A percentile compares a stretch with the other conserved stretches of the same genome.
These are phyloP conservation scores for Lasioglossum morio DNA, from an alignment of 2,888 invertebrate species.

Conservation along the genomic window DNA sequence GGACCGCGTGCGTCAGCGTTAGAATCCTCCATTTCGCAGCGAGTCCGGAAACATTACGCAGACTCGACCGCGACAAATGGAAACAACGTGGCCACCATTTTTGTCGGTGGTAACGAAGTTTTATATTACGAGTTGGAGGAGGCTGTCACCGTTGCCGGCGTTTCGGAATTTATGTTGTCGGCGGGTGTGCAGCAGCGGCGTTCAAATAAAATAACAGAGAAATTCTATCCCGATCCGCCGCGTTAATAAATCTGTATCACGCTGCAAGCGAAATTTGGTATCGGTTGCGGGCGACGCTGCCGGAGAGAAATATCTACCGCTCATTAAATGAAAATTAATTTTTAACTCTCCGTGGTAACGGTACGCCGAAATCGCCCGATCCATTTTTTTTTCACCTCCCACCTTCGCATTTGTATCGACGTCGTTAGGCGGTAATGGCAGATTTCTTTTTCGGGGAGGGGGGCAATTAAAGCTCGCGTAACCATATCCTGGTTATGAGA, in stretches of 20 bases:
- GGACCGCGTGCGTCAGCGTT: background rate
- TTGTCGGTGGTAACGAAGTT: conserved; percentile 43
- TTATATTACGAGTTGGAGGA: conserved; percentile 27
- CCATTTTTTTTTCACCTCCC: too few relatives aligned
- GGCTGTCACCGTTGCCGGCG: conserved; percentile 10
- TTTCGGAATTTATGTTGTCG: conserved; percentile 34
- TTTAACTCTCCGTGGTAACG: background rate
- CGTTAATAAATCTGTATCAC: conserved; percentile 27
- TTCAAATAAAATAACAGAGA: conserved; percentile 38
- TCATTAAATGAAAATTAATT: conserved; percentile 3
- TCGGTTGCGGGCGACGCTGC: background rate
- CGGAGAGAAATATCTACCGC: background rate
- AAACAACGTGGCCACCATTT: conserved; percentile 32
- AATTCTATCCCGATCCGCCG: conserved; percentile 4
- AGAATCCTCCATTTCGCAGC: background rate
- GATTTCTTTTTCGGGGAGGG: conserved; percentile 12
- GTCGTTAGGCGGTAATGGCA: background rate
- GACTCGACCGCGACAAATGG: conserved; percentile 15
- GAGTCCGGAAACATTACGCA: conserved; percentile 7
- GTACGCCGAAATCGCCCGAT: background rate
- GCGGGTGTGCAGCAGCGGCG: background rate
- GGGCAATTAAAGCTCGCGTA: background rate
- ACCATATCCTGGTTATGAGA: background rate
- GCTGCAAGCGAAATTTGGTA: background rate
- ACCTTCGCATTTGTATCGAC: background rate